A percentile compares a stretch with the other conserved stretches of the same genome.
Evolutionary conservation across 2,888 invertebrate species (phyloP).

Genomic region (Epistrophella euchroma): DNA sequence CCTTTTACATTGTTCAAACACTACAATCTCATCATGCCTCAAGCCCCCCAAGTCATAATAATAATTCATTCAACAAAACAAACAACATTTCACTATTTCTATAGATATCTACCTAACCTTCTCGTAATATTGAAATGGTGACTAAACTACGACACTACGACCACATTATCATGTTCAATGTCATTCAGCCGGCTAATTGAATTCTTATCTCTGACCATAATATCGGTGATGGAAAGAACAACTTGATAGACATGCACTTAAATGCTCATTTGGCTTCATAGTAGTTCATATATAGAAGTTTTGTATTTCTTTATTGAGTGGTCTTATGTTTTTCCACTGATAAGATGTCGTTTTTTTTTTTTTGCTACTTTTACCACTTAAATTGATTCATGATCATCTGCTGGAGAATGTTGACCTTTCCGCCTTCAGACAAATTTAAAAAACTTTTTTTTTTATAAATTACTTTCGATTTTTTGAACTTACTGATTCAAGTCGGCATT

Average conservation of each 20-base stretch:
- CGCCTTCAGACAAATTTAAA: background rate
- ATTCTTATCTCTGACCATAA: constrained; percentile 42
- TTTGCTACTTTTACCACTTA: background rate
- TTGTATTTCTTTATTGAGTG: background rate
- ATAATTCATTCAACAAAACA: constrained; percentile 12
- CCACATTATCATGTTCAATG: constrained; percentile 41
- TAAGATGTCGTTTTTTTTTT: background rate
- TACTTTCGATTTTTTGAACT: background rate
- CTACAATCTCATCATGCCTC: background rate
- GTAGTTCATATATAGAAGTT: background rate
- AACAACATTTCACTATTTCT: constrained; percentile 13
- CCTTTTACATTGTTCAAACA: constrained; percentile 28
- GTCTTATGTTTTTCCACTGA: background rate
- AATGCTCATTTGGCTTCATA: constrained; percentile 34
- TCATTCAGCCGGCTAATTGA: constrained; percentile 61
- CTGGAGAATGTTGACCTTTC: background rate
- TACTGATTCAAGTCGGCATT: no score
- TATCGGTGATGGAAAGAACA: constrained; percentile 25
- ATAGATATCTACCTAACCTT: no score
- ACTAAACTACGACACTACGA: background rate
- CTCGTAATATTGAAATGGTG: background rate
- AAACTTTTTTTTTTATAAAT: background rate
- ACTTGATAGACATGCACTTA: constrained; percentile 33
- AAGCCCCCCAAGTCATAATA: background rate
- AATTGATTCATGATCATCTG: background rate